A percentile compares a stretch with the other conserved stretches of the same genome.
phyloP scores from a whole-genome alignment of 2,888 invertebrate species.

The Calliphora vomitoria region DNA sequence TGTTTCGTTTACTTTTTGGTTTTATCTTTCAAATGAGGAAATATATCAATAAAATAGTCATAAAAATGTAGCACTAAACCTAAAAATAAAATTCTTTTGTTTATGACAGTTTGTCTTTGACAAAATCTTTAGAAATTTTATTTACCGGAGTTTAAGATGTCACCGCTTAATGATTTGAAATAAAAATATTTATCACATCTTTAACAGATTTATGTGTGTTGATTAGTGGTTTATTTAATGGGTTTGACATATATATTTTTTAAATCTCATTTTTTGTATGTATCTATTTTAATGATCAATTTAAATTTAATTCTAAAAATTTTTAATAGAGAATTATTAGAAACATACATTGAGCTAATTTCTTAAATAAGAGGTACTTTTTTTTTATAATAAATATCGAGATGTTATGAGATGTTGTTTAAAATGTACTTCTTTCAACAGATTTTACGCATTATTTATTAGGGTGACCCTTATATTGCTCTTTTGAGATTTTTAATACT shows the following conservation, averaged over 20 bases:
- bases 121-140: background rate
- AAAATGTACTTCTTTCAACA: no score
- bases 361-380: no score
- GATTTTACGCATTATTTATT: no score
- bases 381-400: no score
- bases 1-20: background rate
- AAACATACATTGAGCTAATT: no score
- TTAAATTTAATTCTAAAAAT: background rate
- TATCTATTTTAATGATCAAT: background rate
- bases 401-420: no score
- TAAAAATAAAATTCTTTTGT: constrained; percentile 1
- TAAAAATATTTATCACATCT: background rate
- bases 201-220: background rate
- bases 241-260: background rate
- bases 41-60: constrained; percentile 4
- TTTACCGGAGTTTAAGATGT: background rate
- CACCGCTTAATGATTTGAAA: background rate
- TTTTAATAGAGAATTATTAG: background rate
- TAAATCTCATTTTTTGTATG: background rate
- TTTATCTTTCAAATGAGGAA: background rate
- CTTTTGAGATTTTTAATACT: no score
- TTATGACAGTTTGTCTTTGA: background rate
- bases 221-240: background rate
- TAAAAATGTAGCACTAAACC: background rate
- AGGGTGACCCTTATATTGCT: no score